These are phyloP conservation scores for Salticus scenicus DNA, from an alignment of 2,888 invertebrate genomes.

Conservation along the genomic window DNA sequence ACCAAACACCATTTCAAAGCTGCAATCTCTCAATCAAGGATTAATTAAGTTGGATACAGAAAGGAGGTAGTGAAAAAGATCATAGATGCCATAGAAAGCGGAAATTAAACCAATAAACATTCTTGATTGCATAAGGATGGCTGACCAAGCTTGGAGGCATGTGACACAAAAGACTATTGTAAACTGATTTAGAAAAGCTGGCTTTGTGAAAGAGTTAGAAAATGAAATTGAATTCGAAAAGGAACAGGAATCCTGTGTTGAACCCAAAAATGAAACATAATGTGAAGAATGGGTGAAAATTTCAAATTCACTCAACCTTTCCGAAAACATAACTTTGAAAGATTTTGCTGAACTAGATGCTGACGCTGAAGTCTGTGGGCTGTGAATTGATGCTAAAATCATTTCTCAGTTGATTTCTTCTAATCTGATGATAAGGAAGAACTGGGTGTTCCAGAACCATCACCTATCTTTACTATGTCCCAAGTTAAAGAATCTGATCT, in stretches of 20 bases:
- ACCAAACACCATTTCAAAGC: neutral
- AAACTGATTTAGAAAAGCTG: neutral
- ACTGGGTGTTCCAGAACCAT: neutral
- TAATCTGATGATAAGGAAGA: neutral
- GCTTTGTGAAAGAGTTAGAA: neutral
- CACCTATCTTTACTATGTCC: neutral
- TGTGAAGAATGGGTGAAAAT: neutral
- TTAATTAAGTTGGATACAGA: neutral
- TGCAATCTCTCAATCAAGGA: neutral
- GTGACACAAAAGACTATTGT: neutral
- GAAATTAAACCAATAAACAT: neutral
- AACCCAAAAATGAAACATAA: neutral
- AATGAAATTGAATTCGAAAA: neutral
- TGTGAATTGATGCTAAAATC: neutral
- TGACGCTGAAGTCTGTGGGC: neutral
- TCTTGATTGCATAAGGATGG: slow-evolving; percentile 1
- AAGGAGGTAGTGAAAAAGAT: neutral
- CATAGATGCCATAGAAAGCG: neutral
- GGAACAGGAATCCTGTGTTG: neutral
- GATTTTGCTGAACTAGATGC: neutral
- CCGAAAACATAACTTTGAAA: neutral
- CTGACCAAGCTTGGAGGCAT: neutral
- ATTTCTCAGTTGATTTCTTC: neutral
- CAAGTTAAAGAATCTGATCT: neutral
- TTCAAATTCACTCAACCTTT: neutral